Conservation (phyloP, 2,888 invertebrate genomes). For the Hirudinaria manillensis region DNA sequence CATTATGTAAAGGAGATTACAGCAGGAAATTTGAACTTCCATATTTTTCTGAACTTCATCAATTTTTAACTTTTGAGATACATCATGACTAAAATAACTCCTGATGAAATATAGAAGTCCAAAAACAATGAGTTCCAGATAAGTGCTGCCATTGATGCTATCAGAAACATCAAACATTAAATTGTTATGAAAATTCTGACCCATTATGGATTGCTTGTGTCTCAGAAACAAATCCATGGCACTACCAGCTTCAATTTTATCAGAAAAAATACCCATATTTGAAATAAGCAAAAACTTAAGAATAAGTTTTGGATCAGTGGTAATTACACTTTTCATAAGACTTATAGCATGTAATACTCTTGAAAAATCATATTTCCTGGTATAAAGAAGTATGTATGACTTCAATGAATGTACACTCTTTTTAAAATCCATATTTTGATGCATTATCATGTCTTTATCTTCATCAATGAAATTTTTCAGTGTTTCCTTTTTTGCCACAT, state of each 20-base stretch:
- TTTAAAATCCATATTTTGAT: not conserved
- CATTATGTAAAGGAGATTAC: slow-evolving; percentile 68
- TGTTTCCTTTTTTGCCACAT: not conserved
- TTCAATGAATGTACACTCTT: slow-evolving; percentile 67
- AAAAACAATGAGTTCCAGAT: slow-evolving; percentile 58
- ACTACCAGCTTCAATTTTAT: slow-evolving; percentile 49
- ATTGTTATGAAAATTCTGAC: slow-evolving; percentile 57
- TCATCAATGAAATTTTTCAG: not conserved
- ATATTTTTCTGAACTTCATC: slow-evolving; percentile 68
- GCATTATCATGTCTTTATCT: not conserved
- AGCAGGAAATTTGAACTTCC: slow-evolving; percentile 61
- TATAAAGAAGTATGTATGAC: slow-evolving; percentile 72
- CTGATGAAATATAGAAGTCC: slow-evolving; percentile 74
- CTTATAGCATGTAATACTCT: slow-evolving; percentile 69
- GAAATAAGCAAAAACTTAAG: slow-evolving; percentile 72
- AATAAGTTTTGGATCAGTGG: slow-evolving; percentile 67
- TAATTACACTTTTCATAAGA: slow-evolving; percentile 68
- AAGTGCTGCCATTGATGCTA: slow-evolving; percentile 54
- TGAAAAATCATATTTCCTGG: slow-evolving; percentile 70
- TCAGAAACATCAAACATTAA: slow-evolving; percentile 63
- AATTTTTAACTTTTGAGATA: slow-evolving; percentile 63
- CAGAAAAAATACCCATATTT: slow-evolving; percentile 57
- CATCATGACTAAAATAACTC: slow-evolving; percentile 70
- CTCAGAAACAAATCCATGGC: slow-evolving; percentile 65
- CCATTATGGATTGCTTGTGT: slow-evolving; percentile 74